Conservation (phyloP, 2,888 invertebrate genomes). For the Acleris sparsana region DNA sequence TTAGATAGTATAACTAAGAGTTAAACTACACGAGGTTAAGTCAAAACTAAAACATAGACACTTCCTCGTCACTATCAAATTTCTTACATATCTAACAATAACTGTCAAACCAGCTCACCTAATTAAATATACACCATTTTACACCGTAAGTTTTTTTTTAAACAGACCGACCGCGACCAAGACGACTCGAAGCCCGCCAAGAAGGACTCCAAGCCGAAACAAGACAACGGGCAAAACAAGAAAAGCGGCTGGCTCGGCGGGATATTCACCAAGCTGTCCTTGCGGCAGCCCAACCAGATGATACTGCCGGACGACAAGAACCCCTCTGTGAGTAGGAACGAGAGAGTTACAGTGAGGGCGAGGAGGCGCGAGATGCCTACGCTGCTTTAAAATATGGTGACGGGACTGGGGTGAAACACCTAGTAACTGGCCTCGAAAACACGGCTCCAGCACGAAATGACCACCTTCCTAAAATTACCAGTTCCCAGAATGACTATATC, state of each 20-base stretch:
- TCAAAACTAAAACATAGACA: no score
- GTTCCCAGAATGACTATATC: no score
- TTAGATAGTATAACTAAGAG: no score
- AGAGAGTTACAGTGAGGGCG: neutral
- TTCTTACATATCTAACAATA: no score
- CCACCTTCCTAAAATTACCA: no score
- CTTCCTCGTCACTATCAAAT: no score
- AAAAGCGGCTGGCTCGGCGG: constrained; percentile 92
- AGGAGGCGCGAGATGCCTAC: constrained; percentile 14
- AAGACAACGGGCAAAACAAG: constrained; percentile 38
- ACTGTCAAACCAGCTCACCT: no score
- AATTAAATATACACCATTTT: no score
- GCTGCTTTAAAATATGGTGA: neutral
- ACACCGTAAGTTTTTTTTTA: neutral
- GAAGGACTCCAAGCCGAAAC: constrained; percentile 39
- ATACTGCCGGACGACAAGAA: constrained; percentile 97
- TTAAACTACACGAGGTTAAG: no score
- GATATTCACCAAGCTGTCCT: constrained; percentile 91
- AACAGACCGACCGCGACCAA: constrained; percentile 87
- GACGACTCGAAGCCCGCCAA: constrained; percentile 64
- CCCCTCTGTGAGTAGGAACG: constrained; percentile 87
- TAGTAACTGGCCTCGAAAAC: no score
- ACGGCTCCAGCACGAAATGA: no score
- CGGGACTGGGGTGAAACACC: neutral
- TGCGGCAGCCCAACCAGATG: constrained; percentile 96